Base-by-base conservation (phyloP, 2,888 invertebrate species). In the Drosophila antonietae region DNA sequence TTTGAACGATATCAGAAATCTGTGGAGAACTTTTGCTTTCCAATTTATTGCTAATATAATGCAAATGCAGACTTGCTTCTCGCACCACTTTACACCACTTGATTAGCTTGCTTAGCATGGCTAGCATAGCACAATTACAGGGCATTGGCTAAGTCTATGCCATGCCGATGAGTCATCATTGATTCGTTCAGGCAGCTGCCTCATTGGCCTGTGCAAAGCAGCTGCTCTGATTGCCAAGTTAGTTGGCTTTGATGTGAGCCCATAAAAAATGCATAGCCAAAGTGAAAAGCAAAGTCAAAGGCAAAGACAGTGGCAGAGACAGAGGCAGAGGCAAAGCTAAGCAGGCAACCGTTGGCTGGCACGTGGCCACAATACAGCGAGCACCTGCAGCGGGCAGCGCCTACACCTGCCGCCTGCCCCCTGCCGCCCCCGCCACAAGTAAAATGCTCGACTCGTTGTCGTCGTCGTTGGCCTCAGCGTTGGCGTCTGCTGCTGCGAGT, bases 401-500 rank as follows among this genome's bases (percentile, higher is more conserved):
- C 51, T 7, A 18, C 44, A 20, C 18, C 28, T 37, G 46, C 73
- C 14, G 15, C 73, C 14, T 4, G 15, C 20, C 18, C 41, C 35
- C 55, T 18, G 15, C 23, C n/a, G 18, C 35, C 31, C 39, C n/a
- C 20, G 4, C 35, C 18, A 39, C 23, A n/a, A 47, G 44, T 41
- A 37, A 37, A 62, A 61, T 56, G 57, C 43, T 57, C 47, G 52
- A 53, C 61, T 23, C 44, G 44, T 5, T 20, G 44, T 23, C 44
- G 43, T 18, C 43, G 41, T 39, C 39, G 39, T 39, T 15, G 39
- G 39, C 68, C 55, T 43, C 62, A 46, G 68, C 80, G 47, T n/a
- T 49, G 35, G 51, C 53, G 88, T 80, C 82, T 80, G 81, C 74
- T 72, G 52, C 80, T 51, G 18, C 49, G 83, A 84, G 90, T 85